Evolutionary conservation across 2,797 vertebrate species (phyloP).

Genomic region (Percopsis omiscomaycus): DNA sequence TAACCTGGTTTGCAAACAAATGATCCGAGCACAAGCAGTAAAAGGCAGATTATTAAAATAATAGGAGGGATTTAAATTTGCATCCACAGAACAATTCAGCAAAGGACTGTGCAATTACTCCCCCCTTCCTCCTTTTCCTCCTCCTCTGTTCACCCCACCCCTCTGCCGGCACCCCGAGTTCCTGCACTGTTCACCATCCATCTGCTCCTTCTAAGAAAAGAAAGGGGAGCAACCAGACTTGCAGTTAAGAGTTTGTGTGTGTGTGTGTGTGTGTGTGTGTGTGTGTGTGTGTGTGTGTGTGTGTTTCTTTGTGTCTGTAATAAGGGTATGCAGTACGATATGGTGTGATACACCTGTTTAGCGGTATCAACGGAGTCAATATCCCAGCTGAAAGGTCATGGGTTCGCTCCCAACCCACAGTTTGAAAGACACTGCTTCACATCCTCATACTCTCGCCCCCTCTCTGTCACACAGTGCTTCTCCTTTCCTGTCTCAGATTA

Average conservation of each 20-base stretch:
- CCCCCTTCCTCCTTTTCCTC: constrained; percentile 50
- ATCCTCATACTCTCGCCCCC: constrained; percentile 5
- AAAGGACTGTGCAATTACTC: constrained; percentile 74
- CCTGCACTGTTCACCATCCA: constrained; percentile 27
- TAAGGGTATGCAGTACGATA: too few relatives aligned
- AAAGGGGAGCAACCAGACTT: constrained; percentile 19
- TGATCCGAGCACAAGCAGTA: constrained; percentile 93
- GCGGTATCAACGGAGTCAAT: too few relatives aligned
- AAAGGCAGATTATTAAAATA: constrained; percentile 93
- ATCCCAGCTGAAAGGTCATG: too few relatives aligned
- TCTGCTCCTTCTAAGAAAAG: constrained; percentile 55
- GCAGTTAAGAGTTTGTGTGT: constrained; percentile 31
- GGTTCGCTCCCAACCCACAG: too few relatives aligned
- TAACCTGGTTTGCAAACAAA: constrained; percentile 98
- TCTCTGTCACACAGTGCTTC: constrained; percentile 22
- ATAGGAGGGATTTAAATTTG: constrained; percentile 92
- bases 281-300: neutral
- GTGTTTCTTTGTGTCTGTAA: neutral
- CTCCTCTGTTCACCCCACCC: constrained; percentile 18
- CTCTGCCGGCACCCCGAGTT: too few relatives aligned
- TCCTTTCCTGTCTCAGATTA: constrained; percentile 32
- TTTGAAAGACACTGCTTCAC: constrained; percentile 7
- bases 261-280: neutral
- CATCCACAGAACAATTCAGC: constrained; percentile 82
- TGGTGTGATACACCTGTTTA: too few relatives aligned